Percentiles rank a stretch among this genome's conserved stretches.
phyloP scores from a whole-genome alignment of 2,797 vertebrate genomes.

The Oreochromis grahami region DNA sequence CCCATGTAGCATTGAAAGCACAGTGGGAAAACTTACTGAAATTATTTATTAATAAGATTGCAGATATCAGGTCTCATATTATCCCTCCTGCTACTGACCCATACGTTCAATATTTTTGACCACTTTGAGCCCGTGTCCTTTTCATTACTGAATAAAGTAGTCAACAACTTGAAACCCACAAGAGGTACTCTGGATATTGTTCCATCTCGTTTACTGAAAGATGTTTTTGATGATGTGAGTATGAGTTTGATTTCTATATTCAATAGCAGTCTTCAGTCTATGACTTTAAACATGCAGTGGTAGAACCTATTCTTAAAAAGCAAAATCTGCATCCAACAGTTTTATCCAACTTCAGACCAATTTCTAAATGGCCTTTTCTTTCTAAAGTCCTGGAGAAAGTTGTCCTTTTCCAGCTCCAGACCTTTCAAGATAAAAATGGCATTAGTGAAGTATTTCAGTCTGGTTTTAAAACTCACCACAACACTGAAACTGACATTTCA shows the following conservation, averaged over 20 bases:
- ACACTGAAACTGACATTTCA: background rate
- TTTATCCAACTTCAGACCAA: background rate
- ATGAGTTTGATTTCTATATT: background rate
- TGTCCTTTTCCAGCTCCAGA: background rate
- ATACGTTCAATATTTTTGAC: too few species aligned
- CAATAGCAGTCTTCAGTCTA: background rate
- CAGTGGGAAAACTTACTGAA: too few species aligned
- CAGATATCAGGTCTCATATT: too few species aligned
- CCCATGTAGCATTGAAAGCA: too few species aligned
- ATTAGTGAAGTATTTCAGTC: background rate
- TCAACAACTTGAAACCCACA: background rate
- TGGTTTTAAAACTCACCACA: background rate
- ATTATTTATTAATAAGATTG: too few species aligned
- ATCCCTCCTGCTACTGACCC: too few species aligned
- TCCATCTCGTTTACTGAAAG: background rate
- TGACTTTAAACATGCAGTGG: background rate
- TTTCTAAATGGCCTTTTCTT: background rate
- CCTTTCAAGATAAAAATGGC: background rate
- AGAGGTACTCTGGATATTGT: fast-evolving
- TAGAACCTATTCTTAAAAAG: background rate
- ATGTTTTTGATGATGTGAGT: background rate
- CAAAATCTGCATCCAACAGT: background rate
- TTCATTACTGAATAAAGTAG: background rate
- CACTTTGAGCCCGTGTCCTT: background rate
- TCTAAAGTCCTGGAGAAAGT: background rate